phyloP scores from a whole-genome alignment of 2,888 invertebrate species.

The Antheraea yamamai region DNA sequence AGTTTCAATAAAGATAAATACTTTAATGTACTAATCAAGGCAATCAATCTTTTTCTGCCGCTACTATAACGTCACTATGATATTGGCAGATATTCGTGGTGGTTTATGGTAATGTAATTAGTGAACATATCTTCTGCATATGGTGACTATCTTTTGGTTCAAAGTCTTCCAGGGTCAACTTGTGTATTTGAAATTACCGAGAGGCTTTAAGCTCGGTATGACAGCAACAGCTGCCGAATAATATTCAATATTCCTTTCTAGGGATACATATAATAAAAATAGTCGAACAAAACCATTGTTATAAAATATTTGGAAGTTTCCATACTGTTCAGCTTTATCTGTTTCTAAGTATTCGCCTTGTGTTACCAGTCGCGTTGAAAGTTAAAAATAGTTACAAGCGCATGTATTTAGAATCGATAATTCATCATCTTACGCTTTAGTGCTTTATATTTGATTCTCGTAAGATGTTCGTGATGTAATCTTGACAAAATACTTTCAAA shows the following conservation, averaged over 20 bases:
- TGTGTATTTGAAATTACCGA: no score
- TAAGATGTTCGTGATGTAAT: constrained; percentile 14
- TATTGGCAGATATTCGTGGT: no score
- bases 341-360: neutral
- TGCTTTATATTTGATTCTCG: neutral
- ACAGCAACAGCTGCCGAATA: neutral
- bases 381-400: constrained; percentile 10
- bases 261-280: neutral
- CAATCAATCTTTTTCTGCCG: no score
- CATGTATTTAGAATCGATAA: constrained; percentile 12
- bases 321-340: neutral
- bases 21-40: no score
- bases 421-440: constrained; percentile 10
- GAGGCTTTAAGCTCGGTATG: no score
- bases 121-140: no score
- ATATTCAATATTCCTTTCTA: neutral
- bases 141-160: no score
- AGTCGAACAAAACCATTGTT: neutral
- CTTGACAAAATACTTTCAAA: constrained; percentile 2
- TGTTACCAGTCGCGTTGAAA: constrained; percentile 12
- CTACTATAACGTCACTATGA: no score
- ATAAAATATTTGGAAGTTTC: neutral
- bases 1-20: no score
- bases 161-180: no score
- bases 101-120: no score